Conservation (phyloP, 2,888 invertebrate genomes). For the Aromia moschata region DNA sequence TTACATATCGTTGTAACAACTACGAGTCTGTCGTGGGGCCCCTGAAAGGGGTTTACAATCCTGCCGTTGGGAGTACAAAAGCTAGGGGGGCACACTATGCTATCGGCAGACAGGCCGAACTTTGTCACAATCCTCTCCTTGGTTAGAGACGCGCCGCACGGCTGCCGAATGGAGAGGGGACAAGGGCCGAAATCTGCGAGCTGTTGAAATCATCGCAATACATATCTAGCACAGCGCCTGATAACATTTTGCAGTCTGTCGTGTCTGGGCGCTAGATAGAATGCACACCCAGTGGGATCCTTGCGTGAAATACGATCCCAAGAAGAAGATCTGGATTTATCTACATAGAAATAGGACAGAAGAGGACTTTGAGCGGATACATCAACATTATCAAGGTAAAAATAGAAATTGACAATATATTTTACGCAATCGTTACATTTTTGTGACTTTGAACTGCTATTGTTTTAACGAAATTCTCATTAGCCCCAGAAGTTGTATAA, state of each 20-base stretch:
- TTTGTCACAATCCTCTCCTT: conserved; percentile 90
- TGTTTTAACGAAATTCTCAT: too few species aligned
- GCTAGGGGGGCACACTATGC: conserved; percentile 86
- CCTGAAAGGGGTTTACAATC: conserved; percentile 71
- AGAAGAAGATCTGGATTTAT: conserved; percentile 95
- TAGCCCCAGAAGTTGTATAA: too few species aligned
- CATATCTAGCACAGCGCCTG: conserved; percentile 66
- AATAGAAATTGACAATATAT: too few species aligned
- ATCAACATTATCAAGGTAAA: conserved; percentile 71
- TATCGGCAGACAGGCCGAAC: conserved; percentile 84
- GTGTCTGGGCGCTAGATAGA: conserved; percentile 92
- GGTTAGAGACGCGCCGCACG: conserved; percentile 92
- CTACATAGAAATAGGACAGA: conserved; percentile 78
- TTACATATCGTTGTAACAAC: conserved; percentile 83
- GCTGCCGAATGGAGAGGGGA: conserved; percentile 94
- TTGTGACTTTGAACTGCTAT: too few species aligned
- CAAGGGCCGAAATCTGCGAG: conserved; percentile 89
- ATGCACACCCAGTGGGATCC: conserved; percentile 92
- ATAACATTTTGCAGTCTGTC: conserved; percentile 79
- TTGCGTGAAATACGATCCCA: conserved; percentile 91
- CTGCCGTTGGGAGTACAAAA: conserved; percentile 68
- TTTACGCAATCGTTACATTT: too few species aligned
- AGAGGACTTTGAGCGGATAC: conserved; percentile 72
- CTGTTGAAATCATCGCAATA: conserved; percentile 76
- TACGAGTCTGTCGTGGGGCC: conserved; percentile 86